A percentile compares a stretch with the other conserved stretches of the same genome.
These are phyloP conservation scores for Drosophila watanabei DNA, from an alignment of 1,140 invertebrate genomes.

Conservation along the genomic window DNA sequence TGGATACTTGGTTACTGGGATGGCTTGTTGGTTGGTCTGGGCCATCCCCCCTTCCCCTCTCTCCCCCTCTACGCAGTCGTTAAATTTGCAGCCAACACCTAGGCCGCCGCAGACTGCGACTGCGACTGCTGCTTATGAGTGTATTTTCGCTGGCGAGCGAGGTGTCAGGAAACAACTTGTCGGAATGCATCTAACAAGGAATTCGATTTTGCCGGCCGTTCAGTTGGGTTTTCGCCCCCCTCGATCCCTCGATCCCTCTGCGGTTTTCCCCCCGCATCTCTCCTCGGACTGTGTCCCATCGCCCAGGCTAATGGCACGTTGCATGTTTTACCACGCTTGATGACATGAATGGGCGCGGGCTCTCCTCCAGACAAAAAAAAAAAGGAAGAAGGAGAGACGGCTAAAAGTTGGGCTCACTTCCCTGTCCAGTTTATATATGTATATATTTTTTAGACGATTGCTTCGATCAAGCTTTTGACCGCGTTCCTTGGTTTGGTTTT, in stretches of 20 bases:
- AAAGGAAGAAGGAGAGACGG: constrained; percentile 18
- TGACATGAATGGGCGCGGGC: constrained; percentile 85
- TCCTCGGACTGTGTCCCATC: constrained; percentile 28
- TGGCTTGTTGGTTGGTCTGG: constrained; percentile 18
- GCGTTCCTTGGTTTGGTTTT: constrained; percentile 17
- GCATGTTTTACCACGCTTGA: constrained; percentile 85
- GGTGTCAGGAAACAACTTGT: constrained; percentile 85
- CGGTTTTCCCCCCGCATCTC: constrained; percentile 1
- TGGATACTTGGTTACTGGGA: not conserved
- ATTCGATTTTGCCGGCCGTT: constrained; percentile 82
- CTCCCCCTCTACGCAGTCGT: constrained; percentile 51
- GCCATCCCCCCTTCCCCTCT: not conserved
- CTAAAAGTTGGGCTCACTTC: constrained; percentile 53
- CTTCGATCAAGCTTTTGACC: constrained; percentile 40
- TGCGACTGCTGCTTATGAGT: constrained; percentile 66
- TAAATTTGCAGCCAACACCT: constrained; percentile 77
- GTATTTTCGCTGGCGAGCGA: constrained; percentile 70
- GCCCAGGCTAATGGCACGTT: constrained; percentile 81
- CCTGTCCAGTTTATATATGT: constrained; percentile 38
- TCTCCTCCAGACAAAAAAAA: constrained; percentile 59
- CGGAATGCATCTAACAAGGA: constrained; percentile 85
- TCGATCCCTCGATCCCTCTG: constrained; percentile 24
- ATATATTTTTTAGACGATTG: constrained; percentile 14
- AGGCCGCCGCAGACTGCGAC: constrained; percentile 35
- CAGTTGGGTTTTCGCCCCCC: constrained; percentile 43